A percentile compares a stretch with the other conserved stretches of the same genome.
Conservation (phyloP, 2,797 vertebrate species). For the Alca torda region DNA sequence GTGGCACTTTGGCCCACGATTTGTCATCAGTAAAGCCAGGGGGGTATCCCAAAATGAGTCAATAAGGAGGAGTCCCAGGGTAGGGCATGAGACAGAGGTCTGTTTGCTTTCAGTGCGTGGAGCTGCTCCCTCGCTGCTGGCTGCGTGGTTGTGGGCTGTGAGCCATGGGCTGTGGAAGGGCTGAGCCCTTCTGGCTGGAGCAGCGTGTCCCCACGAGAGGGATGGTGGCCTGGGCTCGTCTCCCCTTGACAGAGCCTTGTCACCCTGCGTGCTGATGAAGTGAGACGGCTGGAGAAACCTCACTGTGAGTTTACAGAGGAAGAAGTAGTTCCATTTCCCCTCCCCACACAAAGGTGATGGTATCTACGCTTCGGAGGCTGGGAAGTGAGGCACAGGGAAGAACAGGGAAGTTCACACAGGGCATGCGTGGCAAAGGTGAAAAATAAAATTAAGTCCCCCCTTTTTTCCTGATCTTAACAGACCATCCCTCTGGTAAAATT, state of each 20-base stretch:
- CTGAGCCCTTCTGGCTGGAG: neutral
- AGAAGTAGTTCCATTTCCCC: neutral
- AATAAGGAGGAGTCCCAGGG: fast-evolving
- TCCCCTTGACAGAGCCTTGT: neutral
- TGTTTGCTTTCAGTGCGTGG: fast-evolving
- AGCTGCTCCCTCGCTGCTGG: neutral
- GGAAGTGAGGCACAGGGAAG: neutral
- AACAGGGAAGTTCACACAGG: neutral
- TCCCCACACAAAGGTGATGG: neutral
- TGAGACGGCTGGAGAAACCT: neutral
- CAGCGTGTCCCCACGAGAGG: fast-evolving
- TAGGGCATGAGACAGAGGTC: neutral
- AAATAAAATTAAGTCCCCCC: neutral
- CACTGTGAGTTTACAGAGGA: neutral
- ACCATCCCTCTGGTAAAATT: neutral
- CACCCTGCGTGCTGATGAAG: neutral
- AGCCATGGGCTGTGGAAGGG: neutral
- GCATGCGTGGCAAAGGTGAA: fast-evolving
- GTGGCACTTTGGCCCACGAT: neutral
- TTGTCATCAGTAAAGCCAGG: neutral
- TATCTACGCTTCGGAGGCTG: neutral
- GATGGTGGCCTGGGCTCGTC: neutral
- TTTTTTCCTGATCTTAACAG: neutral
- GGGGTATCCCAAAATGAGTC: neutral
- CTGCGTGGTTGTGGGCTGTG: neutral